Percentiles rank a stretch among this genome's conserved stretches.
phyloP scores from a whole-genome alignment of 2,797 vertebrate species.

The Microchirus variegatus region DNA sequence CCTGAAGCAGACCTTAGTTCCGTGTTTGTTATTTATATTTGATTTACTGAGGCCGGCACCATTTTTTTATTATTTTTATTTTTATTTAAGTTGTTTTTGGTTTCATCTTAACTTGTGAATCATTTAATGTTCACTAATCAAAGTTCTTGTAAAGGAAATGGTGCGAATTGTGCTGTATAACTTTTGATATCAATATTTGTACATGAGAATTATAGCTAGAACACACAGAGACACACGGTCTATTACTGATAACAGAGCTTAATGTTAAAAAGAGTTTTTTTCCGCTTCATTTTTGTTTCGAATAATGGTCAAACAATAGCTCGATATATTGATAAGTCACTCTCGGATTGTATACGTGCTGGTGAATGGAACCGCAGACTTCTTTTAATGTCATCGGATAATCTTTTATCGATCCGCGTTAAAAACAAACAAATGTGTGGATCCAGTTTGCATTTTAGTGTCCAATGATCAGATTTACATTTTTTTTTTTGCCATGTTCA shows the following conservation, averaged over 20 bases:
- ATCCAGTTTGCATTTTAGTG: conserved; percentile 65
- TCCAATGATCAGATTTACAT: conserved; percentile 68
- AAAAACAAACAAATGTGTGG: conserved; percentile 54
- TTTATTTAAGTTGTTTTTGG: conserved; percentile 27
- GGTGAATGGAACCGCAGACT: conserved; percentile 70
- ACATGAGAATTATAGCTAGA: conserved; percentile 83
- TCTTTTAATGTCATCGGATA: conserved; percentile 49
- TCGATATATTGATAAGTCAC: conserved; percentile 72
- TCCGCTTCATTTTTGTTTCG: conserved; percentile 67
- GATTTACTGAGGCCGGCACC: conserved; percentile 74
- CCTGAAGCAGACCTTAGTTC: conserved; percentile 80
- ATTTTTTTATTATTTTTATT: conserved; percentile 38
- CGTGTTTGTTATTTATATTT: conserved; percentile 69
- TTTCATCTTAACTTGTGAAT: conserved; percentile 79
- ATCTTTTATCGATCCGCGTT: conserved; percentile 49
- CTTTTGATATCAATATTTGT: conserved; percentile 89
- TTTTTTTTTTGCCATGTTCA: conserved; percentile 76
- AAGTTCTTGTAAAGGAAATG: conserved; percentile 85
- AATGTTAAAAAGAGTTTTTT: conserved; percentile 58
- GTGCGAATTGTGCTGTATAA: conserved; percentile 87
- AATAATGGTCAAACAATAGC: conserved; percentile 71
- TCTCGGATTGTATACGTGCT: conserved; percentile 77
- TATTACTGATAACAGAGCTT: conserved; percentile 77
- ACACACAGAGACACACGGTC: conserved; percentile 79
- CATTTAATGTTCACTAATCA: conserved; percentile 84